These are phyloP conservation scores for Jacana jacana DNA, from an alignment of 2,113 vertebrate genomes.

Conservation along the genomic window DNA sequence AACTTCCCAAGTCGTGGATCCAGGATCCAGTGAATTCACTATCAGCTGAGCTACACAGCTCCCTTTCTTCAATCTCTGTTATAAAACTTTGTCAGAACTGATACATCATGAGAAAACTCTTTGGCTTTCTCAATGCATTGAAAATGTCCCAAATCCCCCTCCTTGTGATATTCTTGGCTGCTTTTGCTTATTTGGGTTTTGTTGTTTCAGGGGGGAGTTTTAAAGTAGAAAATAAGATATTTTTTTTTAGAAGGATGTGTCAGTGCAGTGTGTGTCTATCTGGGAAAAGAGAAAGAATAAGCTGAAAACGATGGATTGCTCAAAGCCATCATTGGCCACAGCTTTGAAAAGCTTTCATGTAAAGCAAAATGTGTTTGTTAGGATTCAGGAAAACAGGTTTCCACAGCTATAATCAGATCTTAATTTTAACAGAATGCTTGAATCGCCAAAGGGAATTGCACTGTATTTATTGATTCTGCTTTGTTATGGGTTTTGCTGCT, in stretches of 20 bases:
- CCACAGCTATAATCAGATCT: conserved; percentile 58
- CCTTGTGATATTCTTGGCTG: not conserved
- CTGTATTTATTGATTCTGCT: conserved; percentile 67
- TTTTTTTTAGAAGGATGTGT: conserved; percentile 3
- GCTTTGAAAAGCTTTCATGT: conserved; percentile 44
- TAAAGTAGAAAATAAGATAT: conserved; percentile 30
- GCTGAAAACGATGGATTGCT: conserved; percentile 6
- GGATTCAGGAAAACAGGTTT: conserved; percentile 45
- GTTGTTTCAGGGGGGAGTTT: not conserved
- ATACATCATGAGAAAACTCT: not conserved
- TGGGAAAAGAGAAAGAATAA: not conserved
- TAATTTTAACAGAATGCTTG: conserved; percentile 57
- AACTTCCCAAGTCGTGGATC: not conserved
- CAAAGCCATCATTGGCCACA: not conserved
- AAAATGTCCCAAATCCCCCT: not conserved
- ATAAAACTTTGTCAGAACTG: not conserved
- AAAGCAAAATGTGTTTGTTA: conserved; percentile 54
- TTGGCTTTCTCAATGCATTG: not conserved
- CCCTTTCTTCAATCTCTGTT: not conserved
- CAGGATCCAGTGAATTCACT: not conserved
- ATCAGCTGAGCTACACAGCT: not conserved
- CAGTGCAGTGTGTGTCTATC: not conserved
- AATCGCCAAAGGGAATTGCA: conserved; percentile 10
- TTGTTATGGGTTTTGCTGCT: conserved; percentile 47
- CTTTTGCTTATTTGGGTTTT: conserved; percentile 5